Evolutionary conservation across 2,888 invertebrate genomes (phyloP).

Genomic region (Campoplex capitator): DNA sequence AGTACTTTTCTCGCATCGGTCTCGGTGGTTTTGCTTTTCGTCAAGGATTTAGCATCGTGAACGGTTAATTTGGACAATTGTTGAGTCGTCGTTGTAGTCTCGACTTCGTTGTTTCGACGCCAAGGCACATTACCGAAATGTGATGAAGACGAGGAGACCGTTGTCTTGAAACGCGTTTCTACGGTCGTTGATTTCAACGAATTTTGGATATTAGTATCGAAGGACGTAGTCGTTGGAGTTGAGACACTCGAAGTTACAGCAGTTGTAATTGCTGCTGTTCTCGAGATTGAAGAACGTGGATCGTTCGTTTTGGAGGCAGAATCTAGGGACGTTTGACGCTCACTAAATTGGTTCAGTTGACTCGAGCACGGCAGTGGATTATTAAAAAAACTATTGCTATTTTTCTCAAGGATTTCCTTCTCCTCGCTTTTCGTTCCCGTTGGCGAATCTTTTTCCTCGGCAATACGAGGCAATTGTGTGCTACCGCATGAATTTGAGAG

Average conservation of each 20-base stretch:
- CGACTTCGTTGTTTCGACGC: conserved; percentile 58
- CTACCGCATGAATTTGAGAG: conserved; percentile 80
- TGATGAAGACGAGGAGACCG: conserved; percentile 19
- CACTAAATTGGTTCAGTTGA: conserved; percentile 16
- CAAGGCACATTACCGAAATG: conserved; percentile 57
- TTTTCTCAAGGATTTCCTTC: conserved; percentile 69
- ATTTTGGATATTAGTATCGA: conserved; percentile 56
- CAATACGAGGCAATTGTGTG: conserved; percentile 90
- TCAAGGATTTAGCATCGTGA: conserved; percentile 60
- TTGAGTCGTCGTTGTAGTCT: conserved; percentile 53
- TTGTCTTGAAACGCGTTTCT: conserved; percentile 45
- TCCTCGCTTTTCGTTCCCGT: conserved; percentile 86
- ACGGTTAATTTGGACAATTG: conserved; percentile 59
- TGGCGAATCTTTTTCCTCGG: conserved; percentile 94
- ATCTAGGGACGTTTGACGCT: conserved; percentile 48
- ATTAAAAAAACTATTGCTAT: conserved; percentile 43
- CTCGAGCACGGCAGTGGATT: conserved; percentile 59
- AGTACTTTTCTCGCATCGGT: conserved; percentile 74
- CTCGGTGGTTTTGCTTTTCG: conserved; percentile 72
- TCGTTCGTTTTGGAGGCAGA: conserved; percentile 23
- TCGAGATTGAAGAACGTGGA: neutral
- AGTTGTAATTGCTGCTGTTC: neutral
- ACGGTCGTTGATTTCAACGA: conserved; percentile 44
- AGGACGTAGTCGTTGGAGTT: conserved; percentile 24
- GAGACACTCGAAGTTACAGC: neutral